Base-by-base conservation (phyloP, 2,797 vertebrate species). In the Anabas testudineus region DNA sequence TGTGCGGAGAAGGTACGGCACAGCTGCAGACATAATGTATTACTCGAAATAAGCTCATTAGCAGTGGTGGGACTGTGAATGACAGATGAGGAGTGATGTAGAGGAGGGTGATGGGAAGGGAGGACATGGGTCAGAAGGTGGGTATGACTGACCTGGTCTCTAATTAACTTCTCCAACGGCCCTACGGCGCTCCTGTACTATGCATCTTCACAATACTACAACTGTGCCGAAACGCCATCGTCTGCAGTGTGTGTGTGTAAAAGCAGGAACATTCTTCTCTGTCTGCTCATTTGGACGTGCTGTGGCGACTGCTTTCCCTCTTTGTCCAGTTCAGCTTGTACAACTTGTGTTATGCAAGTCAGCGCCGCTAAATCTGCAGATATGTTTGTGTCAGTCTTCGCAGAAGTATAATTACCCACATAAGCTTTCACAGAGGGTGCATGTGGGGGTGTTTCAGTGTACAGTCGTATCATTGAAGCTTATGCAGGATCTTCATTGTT, bases 21-120 rank as follows among this genome's bases (percentile, higher is more conserved):
- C 71, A 78, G 73, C 81, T 57, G 73, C 65, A 73, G 80, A 74
- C 62, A 77, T 67, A 81, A 80, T 70, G 73, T 79, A 79, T 42
- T 53, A 75, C 52, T 74, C 60, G 60, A 71, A 74, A 84, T 84
- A 79, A 24, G 69, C 82, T 90, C 74, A 83, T 91, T 90, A 91
- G 76, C 71, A 74, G 74, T 43, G 36, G 26, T 28, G 67, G 64
- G 75, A 52, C 48, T 74, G 68, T 62, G 74, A 86, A 72, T 86
- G 87, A 85, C 83, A 83, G 83, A 85, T 55, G 60, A 61, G 78
- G 77, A 67, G 55, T 18, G 68, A 55, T 22, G 68, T 42, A 45
- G 68, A 57, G 66, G 32, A 43, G 54, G 60, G 15, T 53, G 72
- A 72, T 48, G 66, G 71, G 71, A 71, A 69, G 56, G 64, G 75